Evolutionary conservation across 2,113 vertebrate genomes (phyloP).

Genomic region (Tapirus terrestris): DNA sequence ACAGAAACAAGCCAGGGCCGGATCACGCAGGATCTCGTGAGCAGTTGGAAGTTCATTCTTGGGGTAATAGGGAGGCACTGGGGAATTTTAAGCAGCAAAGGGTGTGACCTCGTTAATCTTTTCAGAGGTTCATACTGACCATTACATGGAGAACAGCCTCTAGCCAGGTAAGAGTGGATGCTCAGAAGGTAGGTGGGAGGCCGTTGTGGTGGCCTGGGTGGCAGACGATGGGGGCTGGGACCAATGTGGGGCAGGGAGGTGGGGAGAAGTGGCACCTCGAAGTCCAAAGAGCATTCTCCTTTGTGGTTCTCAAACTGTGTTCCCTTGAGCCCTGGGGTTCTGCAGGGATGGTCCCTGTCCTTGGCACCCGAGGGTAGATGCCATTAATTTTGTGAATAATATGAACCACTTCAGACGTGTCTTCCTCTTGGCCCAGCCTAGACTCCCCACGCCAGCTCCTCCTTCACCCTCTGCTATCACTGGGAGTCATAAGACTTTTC

Average conservation of each 20-base stretch:
- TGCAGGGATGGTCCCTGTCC: background rate
- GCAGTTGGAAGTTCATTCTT: background rate
- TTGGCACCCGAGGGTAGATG: background rate
- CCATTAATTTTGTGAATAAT: too few relatives aligned
- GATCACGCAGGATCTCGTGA: rapidly evolving
- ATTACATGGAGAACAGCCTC: background rate
- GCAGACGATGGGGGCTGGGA: background rate
- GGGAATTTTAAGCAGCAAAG: background rate
- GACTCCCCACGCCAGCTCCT: background rate
- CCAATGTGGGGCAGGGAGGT: background rate
- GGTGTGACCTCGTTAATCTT: background rate
- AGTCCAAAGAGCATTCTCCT: rapidly evolving
- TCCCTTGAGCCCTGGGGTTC: background rate
- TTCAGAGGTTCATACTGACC: background rate
- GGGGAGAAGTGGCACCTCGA: too few relatives aligned
- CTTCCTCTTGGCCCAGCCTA: background rate
- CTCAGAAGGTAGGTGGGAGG: background rate
- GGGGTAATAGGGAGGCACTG: background rate
- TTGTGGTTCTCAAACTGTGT: background rate
- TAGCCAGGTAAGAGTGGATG: background rate
- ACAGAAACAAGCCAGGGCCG: rapidly evolving
- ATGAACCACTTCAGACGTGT: background rate
- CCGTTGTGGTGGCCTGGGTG: rapidly evolving
- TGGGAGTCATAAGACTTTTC: background rate
- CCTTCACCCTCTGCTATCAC: background rate